Percentiles rank a stretch among this genome's conserved stretches.
phyloP scores from a whole-genome alignment of 2,888 invertebrate genomes.

The Calameuta idolon region DNA sequence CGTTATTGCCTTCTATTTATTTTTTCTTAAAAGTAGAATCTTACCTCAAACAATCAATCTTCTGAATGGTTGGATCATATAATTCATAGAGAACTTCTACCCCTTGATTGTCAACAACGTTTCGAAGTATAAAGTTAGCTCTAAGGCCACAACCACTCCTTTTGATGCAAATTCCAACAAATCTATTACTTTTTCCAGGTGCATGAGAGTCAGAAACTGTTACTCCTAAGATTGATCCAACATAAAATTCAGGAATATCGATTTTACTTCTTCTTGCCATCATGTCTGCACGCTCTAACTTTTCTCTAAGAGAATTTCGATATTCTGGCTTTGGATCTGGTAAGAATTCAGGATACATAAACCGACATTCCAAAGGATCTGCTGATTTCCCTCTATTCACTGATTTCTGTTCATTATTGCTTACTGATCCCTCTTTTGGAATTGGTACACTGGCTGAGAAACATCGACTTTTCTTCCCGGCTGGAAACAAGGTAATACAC shows the following conservation, averaged over 20 bases:
- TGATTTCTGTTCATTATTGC: constrained; percentile 7
- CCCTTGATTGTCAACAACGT: constrained; percentile 92
- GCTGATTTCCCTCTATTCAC: constrained; percentile 17
- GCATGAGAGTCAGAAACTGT: constrained; percentile 88
- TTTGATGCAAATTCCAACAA: constrained; percentile 95
- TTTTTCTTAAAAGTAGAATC: background rate
- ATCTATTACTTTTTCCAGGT: constrained; percentile 84
- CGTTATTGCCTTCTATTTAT: background rate
- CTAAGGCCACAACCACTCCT: constrained; percentile 85
- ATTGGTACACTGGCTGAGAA: constrained; percentile 24
- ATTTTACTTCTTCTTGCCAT: constrained; percentile 82
- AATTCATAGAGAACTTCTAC: constrained; percentile 82
- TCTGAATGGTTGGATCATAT: constrained; percentile 93
- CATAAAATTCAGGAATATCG: constrained; percentile 97
- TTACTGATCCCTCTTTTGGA: constrained; percentile 3
- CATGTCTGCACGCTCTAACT: constrained; percentile 94
- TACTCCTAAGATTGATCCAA: constrained; percentile 92
- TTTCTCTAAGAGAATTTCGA: constrained; percentile 86
- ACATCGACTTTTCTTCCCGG: constrained; percentile 25
- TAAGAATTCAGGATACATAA: constrained; percentile 90
- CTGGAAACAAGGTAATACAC: background rate
- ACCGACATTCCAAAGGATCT: constrained; percentile 72
- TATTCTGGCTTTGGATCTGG: constrained; percentile 85
- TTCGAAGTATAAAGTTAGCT: constrained; percentile 88
- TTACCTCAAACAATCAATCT: constrained; percentile 84